Conservation (phyloP, 2,797 vertebrate genomes). For the Caiman crocodilus region DNA sequence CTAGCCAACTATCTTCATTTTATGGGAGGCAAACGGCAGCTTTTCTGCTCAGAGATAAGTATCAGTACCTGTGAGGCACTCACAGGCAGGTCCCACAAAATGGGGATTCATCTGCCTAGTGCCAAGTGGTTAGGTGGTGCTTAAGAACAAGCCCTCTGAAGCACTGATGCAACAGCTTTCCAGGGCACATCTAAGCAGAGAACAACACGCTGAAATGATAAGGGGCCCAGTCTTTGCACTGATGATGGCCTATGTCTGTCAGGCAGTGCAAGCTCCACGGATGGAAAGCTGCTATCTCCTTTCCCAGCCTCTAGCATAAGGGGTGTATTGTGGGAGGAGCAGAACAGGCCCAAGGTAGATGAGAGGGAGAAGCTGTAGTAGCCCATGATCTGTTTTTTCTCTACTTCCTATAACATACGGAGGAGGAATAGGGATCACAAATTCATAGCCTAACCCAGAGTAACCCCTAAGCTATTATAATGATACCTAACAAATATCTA, state of each 20-base stretch:
- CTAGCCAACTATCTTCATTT: not conserved
- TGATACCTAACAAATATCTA: not conserved
- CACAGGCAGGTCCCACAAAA: not conserved
- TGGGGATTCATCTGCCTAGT: not conserved
- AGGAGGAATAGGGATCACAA: not conserved
- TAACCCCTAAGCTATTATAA: not conserved
- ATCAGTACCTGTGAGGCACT: not conserved
- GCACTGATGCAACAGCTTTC: not conserved
- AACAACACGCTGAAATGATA: accelerated
- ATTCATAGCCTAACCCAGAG: not conserved
- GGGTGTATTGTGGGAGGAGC: accelerated
- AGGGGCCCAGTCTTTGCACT: not conserved
- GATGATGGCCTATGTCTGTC: not conserved
- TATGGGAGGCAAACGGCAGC: accelerated
- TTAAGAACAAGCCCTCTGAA: not conserved
- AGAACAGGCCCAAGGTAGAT: not conserved
- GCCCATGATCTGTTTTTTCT: accelerated
- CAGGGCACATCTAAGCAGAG: accelerated
- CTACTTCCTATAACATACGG: not conserved
- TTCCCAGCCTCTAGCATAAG: not conserved
- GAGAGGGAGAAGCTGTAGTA: not conserved
- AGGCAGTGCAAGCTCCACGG: not conserved
- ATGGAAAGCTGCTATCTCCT: accelerated
- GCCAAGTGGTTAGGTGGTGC: not conserved
- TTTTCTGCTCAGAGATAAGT: not conserved